These are phyloP conservation scores for Choristoneura fumiferana DNA, from an alignment of 1,140 invertebrate genomes.

Conservation along the genomic window DNA sequence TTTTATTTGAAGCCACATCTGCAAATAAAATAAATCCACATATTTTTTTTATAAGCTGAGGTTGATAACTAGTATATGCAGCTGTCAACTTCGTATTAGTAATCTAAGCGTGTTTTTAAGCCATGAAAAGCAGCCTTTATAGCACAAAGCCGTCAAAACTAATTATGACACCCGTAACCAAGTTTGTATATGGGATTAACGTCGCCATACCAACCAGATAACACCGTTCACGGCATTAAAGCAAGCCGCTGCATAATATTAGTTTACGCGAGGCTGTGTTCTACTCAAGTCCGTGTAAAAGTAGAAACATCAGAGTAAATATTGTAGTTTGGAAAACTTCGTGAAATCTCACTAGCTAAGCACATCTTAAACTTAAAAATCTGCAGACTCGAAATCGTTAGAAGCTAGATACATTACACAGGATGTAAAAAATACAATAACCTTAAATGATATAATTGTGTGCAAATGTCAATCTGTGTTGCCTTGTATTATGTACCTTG, in stretches of 20 bases:
- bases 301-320: neutral
- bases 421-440: neutral
- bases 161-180: neutral
- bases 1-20: too few relatives aligned
- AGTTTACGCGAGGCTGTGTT: neutral
- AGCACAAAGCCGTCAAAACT: neutral
- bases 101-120: too few relatives aligned
- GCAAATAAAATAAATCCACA: too few relatives aligned
- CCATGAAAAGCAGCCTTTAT: neutral
- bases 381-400: too few relatives aligned
- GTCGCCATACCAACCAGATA: slow-evolving; percentile 32
- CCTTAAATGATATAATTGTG: slow-evolving; percentile 4
- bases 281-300: neutral
- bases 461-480: slow-evolving; percentile 6
- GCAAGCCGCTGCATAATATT: slow-evolving; percentile 9
- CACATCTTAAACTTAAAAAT: too few relatives aligned
- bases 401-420: too few relatives aligned
- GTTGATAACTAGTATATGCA: too few relatives aligned
- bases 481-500: slow-evolving; percentile 16
- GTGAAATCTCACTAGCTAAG: neutral
- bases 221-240: slow-evolving; percentile 18
- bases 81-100: too few relatives aligned
- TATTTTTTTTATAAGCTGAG: too few relatives aligned
- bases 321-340: neutral
- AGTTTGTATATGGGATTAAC: slow-evolving; percentile 22